Percentiles rank a stretch among this genome's conserved stretches.
phyloP scores from a whole-genome alignment of 2,797 vertebrate genomes.

The Poeciliopsis gracilis region DNA sequence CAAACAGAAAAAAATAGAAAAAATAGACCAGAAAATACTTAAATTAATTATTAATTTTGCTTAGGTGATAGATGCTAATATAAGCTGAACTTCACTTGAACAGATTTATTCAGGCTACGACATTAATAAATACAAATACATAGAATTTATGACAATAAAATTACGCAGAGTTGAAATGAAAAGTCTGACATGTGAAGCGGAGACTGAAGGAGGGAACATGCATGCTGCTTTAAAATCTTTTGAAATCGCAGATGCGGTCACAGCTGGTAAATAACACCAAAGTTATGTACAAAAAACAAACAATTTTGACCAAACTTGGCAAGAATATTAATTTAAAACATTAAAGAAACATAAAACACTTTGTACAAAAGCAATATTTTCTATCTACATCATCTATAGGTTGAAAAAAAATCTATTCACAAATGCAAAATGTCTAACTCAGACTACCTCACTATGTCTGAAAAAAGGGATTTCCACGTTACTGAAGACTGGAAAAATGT shows the following conservation, averaged over 20 bases:
- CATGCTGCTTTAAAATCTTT: constrained; percentile 67
- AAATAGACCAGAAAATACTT: too few species aligned
- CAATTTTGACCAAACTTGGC: constrained; percentile 45
- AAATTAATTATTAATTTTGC: background rate
- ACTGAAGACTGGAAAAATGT: constrained; percentile 19
- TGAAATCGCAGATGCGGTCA: constrained; percentile 83
- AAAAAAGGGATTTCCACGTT: constrained; percentile 17
- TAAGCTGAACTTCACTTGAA: constrained; percentile 42
- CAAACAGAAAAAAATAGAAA: background rate
- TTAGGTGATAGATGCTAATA: background rate
- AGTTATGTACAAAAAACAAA: constrained; percentile 71
- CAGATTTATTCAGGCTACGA: constrained; percentile 87
- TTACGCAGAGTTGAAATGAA: constrained; percentile 59
- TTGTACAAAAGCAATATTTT: constrained; percentile 67
- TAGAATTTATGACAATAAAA: constrained; percentile 57
- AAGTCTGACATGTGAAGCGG: constrained; percentile 49
- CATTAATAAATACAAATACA: constrained; percentile 89
- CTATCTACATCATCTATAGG: constrained; percentile 71
- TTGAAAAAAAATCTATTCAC: constrained; percentile 54
- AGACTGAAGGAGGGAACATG: constrained; percentile 22
- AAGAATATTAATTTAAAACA: constrained; percentile 74
- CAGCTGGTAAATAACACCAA: constrained; percentile 67
- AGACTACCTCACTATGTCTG: constrained; percentile 11
- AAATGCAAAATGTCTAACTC: constrained; percentile 38
- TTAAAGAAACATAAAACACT: constrained; percentile 49